Evolutionary conservation across 1,140 invertebrate genomes (phyloP).

Genomic region (Mactra quadrangularis): DNA sequence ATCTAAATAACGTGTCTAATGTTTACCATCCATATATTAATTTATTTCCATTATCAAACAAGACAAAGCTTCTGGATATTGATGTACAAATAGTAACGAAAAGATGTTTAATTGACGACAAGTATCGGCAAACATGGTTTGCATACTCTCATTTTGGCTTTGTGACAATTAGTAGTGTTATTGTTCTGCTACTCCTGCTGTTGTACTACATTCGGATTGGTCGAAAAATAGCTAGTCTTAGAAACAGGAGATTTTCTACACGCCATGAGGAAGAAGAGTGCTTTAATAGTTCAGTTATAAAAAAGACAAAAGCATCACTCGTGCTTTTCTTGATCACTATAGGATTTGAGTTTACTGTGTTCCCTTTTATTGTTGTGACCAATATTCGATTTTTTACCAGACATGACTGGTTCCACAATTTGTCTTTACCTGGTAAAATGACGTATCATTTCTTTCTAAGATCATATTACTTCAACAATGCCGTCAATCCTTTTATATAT

Average conservation of each 20-base stretch:
- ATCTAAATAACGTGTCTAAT: too few species aligned
- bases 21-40: neutral
- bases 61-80: neutral
- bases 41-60: slow-evolving; percentile 3
- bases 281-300: slow-evolving; percentile 1
- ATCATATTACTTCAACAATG: slow-evolving; percentile 50
- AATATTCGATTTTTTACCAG: slow-evolving; percentile 54
- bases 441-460: slow-evolving; percentile 51
- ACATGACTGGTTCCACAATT: slow-evolving; percentile 44
- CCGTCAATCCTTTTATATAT: slow-evolving; percentile 56
- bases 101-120: slow-evolving; percentile 51
- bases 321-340: slow-evolving; percentile 54
- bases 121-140: slow-evolving; percentile 43
- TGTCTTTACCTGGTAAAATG: slow-evolving; percentile 26
- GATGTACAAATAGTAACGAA: slow-evolving; percentile 43
- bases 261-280: neutral
- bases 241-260: neutral
- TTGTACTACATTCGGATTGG: slow-evolving; percentile 34
- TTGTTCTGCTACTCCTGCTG: slow-evolving; percentile 40
- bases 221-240: slow-evolving; percentile 20
- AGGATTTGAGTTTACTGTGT: slow-evolving; percentile 50
- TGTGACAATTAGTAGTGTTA: slow-evolving; percentile 29
- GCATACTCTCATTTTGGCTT: slow-evolving; percentile 61
- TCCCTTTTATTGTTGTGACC: slow-evolving; percentile 49
- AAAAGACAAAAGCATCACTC: slow-evolving; percentile 46